Evolutionary conservation across 2,888 invertebrate species (phyloP), one percentile per base, ranked within the genome.

Genomic region (Erannis defoliaria): DNA sequence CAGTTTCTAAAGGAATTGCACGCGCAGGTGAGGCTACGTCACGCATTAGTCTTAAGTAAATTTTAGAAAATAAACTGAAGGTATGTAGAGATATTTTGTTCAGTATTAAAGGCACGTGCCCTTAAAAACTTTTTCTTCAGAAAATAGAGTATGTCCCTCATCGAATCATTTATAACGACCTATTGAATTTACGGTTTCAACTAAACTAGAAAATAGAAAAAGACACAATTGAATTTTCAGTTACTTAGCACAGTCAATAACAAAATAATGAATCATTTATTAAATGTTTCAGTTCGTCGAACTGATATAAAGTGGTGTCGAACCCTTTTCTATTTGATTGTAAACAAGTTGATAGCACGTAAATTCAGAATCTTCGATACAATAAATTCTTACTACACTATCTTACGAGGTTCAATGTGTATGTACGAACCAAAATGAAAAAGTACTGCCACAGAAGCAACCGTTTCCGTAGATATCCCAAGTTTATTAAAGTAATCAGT

Each of bases 201-300:
- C 8, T 53, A 23, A 40, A 37, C 31, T 42, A 16, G 14, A 35
- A 48, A 59, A 40, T 16, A 42, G 40, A 12, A 21, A 31, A 18
- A 31, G 31, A 46, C 46, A 2, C 31, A 46, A 21, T 6, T 10
- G 23, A 35, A 42, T 48, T 26, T 42, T 16, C 16, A 59, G 19
- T 33, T 48, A n/a, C n/a, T n/a, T n/a, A n/a, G n/a, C n/a, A n/a
- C n/a, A n/a, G 40, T 40, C 45, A 21, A 26, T 23, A 42, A 14
- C 31, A 19, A 55, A 14, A 26, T 40, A 18, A 55, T 4, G 16
- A 50, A 19, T 42, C 4, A 14, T 3, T 51, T 38, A 54, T 46
- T 46, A 26, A 40, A 56, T 23, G 38, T 49, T 42, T 45, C 19
- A 62, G 66, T 60, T 62, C 66, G 14, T 42, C 26, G 60, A 51